Conservation (phyloP, 2,113 vertebrate genomes). For the Bolborhynchus lineola region DNA sequence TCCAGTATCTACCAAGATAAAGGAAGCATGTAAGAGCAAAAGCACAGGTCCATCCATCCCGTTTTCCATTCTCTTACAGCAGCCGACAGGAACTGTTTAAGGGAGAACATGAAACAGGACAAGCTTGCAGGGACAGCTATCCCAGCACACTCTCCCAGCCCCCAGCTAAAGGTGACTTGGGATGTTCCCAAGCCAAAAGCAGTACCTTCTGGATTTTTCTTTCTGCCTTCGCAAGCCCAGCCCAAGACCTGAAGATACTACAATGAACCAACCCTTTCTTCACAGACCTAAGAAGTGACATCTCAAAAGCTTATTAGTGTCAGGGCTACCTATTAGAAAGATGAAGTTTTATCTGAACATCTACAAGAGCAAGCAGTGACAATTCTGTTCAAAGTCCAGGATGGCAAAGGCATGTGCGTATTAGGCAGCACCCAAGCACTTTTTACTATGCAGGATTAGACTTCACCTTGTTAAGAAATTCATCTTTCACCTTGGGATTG, state of each 20-base stretch:
- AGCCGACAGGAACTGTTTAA: neutral
- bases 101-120: neutral
- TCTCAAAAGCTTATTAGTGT: neutral
- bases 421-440: neutral
- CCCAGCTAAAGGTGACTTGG: neutral
- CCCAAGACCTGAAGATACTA: neutral
- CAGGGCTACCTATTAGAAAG: neutral
- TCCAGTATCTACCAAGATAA: neutral
- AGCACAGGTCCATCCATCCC: neutral
- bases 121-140: neutral
- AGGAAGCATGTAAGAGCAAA: neutral
- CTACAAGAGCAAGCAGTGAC: neutral
- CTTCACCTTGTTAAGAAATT: neutral
- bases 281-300: neutral
- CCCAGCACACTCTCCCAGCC: neutral
- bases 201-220: neutral
- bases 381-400: neutral
- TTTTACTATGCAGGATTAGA: neutral
- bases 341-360: neutral
- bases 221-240: neutral
- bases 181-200: neutral
- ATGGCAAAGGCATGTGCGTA: neutral
- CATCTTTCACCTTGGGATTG: neutral
- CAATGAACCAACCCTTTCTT: neutral
- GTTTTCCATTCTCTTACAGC: neutral